phyloP scores from a whole-genome alignment of 2,797 vertebrate species.

The Acrossocheilus wenchowensis region DNA sequence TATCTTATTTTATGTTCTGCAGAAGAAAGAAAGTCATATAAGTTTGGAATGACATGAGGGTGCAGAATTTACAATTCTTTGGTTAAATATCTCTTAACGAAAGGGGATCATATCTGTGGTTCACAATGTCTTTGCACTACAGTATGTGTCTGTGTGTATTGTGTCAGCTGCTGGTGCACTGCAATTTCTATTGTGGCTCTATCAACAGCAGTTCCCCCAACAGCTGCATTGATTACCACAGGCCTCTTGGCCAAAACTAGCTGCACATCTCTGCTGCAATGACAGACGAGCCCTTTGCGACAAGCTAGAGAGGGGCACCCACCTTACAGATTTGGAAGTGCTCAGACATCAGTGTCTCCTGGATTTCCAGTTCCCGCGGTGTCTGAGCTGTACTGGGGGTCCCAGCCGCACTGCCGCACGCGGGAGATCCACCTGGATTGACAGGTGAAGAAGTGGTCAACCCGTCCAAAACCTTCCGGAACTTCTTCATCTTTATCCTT shows the following conservation, averaged over 20 bases:
- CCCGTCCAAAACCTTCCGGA: slow-evolving; percentile 97
- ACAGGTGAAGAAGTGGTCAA: slow-evolving; percentile 92
- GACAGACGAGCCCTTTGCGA: slow-evolving; percentile 30
- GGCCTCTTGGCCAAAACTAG: slow-evolving; percentile 24
- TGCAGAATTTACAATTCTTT: not conserved
- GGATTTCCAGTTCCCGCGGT: slow-evolving; percentile 88
- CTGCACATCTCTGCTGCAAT: slow-evolving; percentile 27
- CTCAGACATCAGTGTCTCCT: slow-evolving; percentile 92
- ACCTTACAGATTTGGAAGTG: slow-evolving; percentile 98
- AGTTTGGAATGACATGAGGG: not conserved
- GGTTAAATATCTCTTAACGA: not conserved
- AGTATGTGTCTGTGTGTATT: not conserved
- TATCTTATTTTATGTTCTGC: not conserved
- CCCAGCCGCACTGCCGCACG: slow-evolving; percentile 83
- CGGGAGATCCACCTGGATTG: slow-evolving; percentile 81
- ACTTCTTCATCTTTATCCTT: slow-evolving; percentile 88
- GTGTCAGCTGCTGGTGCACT: slow-evolving; percentile 3
- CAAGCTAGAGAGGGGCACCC: slow-evolving; percentile 64
- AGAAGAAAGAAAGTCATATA: not conserved
- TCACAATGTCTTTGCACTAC: not conserved
- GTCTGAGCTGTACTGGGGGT: slow-evolving; percentile 77
- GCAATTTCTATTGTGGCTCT: slow-evolving; percentile 28
- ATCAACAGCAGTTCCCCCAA: not conserved
- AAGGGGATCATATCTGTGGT: not conserved
- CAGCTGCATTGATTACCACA: slow-evolving; percentile 29